Evolutionary conservation across 2,888 invertebrate species (phyloP).

Genomic region (Dicyrtoma fusca): DNA sequence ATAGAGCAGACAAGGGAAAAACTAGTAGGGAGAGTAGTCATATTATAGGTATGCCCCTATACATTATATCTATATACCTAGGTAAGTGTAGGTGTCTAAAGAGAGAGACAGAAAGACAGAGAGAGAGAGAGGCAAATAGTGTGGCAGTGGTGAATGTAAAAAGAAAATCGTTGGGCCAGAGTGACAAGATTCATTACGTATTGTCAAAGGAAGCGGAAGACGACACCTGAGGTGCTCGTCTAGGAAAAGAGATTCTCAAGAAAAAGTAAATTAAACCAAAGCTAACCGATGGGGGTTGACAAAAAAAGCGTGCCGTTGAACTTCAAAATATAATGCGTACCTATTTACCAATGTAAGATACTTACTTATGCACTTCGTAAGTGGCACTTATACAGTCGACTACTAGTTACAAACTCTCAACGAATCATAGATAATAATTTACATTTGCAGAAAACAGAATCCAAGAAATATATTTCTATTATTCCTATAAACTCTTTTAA

Average conservation of each 20-base stretch:
- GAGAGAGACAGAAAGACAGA: background rate
- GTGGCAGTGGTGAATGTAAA: too few species aligned
- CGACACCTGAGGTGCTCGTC: constrained; percentile 26
- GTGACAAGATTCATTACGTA: constrained; percentile 36
- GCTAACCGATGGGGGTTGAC: background rate
- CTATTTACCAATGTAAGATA: too few species aligned
- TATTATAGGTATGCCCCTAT: background rate
- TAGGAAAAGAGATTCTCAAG: constrained; percentile 19
- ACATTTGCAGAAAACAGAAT: too few species aligned
- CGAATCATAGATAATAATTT: too few species aligned
- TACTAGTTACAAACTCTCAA: too few species aligned
- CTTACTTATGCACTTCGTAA: too few species aligned
- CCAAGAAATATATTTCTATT: too few species aligned
- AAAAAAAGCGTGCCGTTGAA: constrained; percentile 32
- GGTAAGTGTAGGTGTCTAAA: constrained; percentile 1
- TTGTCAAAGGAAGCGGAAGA: constrained; percentile 28
- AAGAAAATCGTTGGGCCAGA: background rate
- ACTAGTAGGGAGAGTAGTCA: constrained; percentile 1
- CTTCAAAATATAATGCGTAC: constrained; percentile 2
- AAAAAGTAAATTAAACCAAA: constrained; percentile 30
- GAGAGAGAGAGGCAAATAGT: background rate
- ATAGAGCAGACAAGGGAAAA: background rate
- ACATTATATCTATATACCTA: too few species aligned
- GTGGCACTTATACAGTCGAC: too few species aligned
- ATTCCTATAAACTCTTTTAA: too few species aligned